A percentile compares a stretch with the other conserved stretches of the same genome.
Conservation (phyloP, 2,888 invertebrate species). For the Ophonus ardosiacus region DNA sequence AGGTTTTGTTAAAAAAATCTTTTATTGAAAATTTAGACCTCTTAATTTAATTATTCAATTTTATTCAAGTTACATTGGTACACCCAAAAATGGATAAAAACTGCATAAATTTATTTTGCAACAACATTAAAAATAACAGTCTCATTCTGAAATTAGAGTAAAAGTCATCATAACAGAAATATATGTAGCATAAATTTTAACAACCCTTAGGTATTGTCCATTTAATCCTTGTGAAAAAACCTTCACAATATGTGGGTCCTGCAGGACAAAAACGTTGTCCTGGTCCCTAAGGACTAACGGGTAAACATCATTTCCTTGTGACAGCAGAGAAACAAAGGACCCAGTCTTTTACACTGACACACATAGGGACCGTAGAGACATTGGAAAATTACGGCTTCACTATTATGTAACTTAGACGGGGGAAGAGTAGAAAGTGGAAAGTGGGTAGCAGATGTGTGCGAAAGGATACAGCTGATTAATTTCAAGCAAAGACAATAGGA, state of each 20-base stretch:
- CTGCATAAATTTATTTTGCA: too few species aligned
- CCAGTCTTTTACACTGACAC: constrained; percentile 21
- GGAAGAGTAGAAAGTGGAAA: not conserved
- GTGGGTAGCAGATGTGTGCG: constrained; percentile 3
- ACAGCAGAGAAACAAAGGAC: constrained; percentile 27
- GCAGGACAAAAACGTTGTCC: constrained; percentile 21
- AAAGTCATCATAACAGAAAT: too few species aligned
- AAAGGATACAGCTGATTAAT: not conserved
- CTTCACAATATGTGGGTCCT: not conserved
- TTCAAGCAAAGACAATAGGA: too few species aligned
- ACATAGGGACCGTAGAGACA: not conserved
- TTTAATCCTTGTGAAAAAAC: constrained; percentile 1
- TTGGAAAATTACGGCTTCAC: constrained; percentile 20
- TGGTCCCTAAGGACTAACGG: constrained; percentile 6
- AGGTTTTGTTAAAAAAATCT: too few species aligned
- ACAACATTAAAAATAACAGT: too few species aligned
- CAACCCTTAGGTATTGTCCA: not conserved
- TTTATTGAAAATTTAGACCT: too few species aligned
- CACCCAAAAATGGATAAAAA: too few species aligned
- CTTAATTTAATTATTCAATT: too few species aligned
- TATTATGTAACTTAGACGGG: not conserved
- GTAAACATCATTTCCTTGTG: constrained; percentile 44
- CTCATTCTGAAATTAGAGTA: too few species aligned
- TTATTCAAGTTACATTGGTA: too few species aligned
- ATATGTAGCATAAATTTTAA: not conserved